Conservation (phyloP, 1,140 invertebrate species). For the Akabosia matsudoensis region DNA sequence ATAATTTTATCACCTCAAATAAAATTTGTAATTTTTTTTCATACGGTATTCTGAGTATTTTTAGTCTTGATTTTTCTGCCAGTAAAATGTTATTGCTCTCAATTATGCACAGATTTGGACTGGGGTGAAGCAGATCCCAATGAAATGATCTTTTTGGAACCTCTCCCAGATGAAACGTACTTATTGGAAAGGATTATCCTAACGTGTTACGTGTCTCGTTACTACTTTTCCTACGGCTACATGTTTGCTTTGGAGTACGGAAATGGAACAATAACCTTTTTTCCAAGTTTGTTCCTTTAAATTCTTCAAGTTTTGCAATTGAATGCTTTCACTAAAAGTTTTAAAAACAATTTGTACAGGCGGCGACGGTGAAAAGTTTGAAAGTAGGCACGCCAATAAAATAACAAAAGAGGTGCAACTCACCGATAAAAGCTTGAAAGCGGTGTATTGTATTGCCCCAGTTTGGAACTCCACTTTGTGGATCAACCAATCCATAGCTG, state of each 20-base stretch:
- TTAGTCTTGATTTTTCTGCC: too few species aligned
- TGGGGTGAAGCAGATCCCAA: conserved; percentile 29
- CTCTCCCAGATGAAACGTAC: background rate
- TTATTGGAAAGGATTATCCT: background rate
- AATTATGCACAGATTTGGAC: background rate
- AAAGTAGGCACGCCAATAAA: background rate
- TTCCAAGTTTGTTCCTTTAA: too few species aligned
- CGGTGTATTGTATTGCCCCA: conserved; percentile 11
- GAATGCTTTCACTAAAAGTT: too few species aligned
- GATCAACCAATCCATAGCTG: background rate
- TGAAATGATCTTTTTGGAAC: conserved; percentile 28
- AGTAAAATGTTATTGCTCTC: background rate
- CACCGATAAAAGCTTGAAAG: background rate
- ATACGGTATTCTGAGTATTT: too few species aligned
- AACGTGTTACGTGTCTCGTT: conserved; percentile 25
- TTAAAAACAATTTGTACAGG: too few species aligned
- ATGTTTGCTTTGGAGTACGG: background rate
- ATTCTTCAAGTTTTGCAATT: background rate
- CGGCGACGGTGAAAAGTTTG: background rate
- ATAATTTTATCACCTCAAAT: background rate
- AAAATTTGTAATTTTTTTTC: background rate
- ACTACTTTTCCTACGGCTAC: conserved; percentile 32
- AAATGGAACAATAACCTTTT: too few species aligned
- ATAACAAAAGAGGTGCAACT: background rate
- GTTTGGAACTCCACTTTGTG: conserved; percentile 8